A percentile compares a stretch with the other conserved stretches of the same genome.
Conservation (phyloP, 1,140 invertebrate genomes). For the Bombus pascuorum region DNA sequence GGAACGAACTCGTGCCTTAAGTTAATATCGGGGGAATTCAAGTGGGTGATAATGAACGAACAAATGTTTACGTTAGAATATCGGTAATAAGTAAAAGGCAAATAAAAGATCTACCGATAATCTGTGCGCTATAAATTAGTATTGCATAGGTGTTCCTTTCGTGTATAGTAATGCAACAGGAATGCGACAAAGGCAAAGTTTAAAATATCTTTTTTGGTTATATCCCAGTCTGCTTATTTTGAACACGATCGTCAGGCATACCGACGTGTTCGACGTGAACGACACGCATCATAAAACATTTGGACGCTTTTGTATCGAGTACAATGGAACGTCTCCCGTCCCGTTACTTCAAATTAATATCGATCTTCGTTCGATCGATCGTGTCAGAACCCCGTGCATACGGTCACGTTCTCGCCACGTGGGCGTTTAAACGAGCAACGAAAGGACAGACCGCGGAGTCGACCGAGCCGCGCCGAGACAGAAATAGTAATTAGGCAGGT, state of each 20-base stretch:
- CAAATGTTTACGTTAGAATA: too few species aligned
- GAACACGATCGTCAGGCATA: not conserved
- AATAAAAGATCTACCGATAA: too few species aligned
- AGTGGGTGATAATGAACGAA: too few species aligned
- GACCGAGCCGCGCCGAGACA: constrained; percentile 48
- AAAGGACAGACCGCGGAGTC: constrained; percentile 44
- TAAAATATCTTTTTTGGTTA: not conserved
- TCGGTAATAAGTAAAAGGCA: too few species aligned
- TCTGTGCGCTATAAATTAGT: not conserved
- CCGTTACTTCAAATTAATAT: constrained; percentile 64
- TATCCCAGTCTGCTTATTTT: not conserved
- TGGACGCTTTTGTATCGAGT: constrained; percentile 11
- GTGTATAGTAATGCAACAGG: not conserved
- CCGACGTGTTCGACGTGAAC: not conserved
- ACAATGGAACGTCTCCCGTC: constrained; percentile 22
- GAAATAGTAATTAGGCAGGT: constrained; percentile 66
- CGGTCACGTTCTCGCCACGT: constrained; percentile 48
- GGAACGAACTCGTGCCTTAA: too few species aligned
- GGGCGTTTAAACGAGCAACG: constrained; percentile 53
- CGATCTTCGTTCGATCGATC: constrained; percentile 41
- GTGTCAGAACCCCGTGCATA: constrained; percentile 16
- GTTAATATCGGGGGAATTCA: too few species aligned
- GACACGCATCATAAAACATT: constrained; percentile 32
- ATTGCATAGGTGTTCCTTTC: not conserved
- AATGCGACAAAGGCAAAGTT: not conserved